Evolutionary conservation across 1,140 invertebrate genomes (phyloP), one percentile per base, ranked within the genome.

Genomic region (Lepidurus packardi): DNA sequence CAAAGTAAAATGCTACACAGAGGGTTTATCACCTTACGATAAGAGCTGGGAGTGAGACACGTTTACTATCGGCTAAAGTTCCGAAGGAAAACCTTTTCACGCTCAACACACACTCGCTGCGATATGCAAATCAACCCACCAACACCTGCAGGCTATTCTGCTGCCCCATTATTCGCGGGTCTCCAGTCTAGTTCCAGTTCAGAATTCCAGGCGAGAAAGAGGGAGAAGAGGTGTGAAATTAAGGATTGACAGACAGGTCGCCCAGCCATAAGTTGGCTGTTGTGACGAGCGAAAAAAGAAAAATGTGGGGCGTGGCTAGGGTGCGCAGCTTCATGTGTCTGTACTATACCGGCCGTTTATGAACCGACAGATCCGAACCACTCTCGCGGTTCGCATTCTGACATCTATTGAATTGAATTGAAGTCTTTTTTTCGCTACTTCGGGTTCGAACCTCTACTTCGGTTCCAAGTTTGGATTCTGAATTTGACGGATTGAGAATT

Each of bases 61-160:
- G 34, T 34, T 34, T 34, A 34, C 34, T 34, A 34, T 34, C 34
- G 34, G 34, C 34, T 4, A 34, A 34, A 34, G 34, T 34, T 34
- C 3, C 3, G 34, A 34, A 34, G 34, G 34, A 34, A 34, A 34
- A 34, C 34, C 34, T 34, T 34, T 4, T 34, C 34, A 34, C 1
- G 34, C 34, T 34, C 34, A 34, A 65, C 16, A 65, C 53, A 65
- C 16, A 65, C 53, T 65, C 21, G 53, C 53, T 65, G 16, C 53
- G 53, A 16, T 21, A 65, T 65, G 53, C 9, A 65, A 65, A 65
- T 65, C 53, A 65, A 65, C 53, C 53, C 53, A 65, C 53, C 21
- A 65, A 65, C 53, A 65, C 53, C 53, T 65, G 53, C 53, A 65
- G 53, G 53, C 16, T 65, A 65, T 65, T 65, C 53, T 65, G 53